These are phyloP conservation scores for Centropristis striata DNA, from an alignment of 2,113 vertebrate genomes.

Conservation along the genomic window DNA sequence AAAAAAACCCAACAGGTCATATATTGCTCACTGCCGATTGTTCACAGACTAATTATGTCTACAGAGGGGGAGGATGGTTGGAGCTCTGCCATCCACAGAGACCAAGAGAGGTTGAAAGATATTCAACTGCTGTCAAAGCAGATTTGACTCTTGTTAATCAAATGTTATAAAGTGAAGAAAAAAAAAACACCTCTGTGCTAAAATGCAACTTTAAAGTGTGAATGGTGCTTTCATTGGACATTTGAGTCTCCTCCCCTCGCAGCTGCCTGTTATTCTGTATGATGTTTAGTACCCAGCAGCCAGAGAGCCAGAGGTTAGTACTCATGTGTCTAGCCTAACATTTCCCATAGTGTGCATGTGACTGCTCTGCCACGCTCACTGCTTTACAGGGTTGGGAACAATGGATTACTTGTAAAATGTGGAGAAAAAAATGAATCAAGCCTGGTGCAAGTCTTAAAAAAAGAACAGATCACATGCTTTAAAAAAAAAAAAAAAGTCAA, in stretches of 20 bases:
- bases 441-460: slow-evolving; percentile 28
- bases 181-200: slow-evolving; percentile 42
- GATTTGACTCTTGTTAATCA: slow-evolving; percentile 40
- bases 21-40: slow-evolving; percentile 66
- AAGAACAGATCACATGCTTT: slow-evolving; percentile 43
- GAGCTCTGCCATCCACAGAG: slow-evolving; percentile 52
- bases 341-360: slow-evolving; percentile 79
- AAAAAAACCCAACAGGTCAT: slow-evolving; percentile 51
- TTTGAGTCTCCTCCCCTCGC: slow-evolving; percentile 52
- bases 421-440: not conserved
- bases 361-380: slow-evolving; percentile 73
- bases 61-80: slow-evolving; percentile 29
- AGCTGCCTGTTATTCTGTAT: slow-evolving; percentile 68
- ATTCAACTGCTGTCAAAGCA: slow-evolving; percentile 20
- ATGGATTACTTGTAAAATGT: slow-evolving; percentile 49
- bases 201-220: slow-evolving; percentile 61
- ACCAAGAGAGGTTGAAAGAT: slow-evolving; percentile 31
- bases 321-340: slow-evolving; percentile 60
- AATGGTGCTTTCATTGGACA: slow-evolving; percentile 69
- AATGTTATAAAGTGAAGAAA: slow-evolving; percentile 36
- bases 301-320: slow-evolving; percentile 69
- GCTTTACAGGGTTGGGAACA: slow-evolving; percentile 80
- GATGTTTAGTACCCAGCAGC: slow-evolving; percentile 72
- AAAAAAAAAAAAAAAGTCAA: slow-evolving; percentile 10
- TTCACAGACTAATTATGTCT: slow-evolving; percentile 61